These are phyloP conservation scores for Molossus molossus DNA, from an alignment of 2,797 vertebrate species.

Conservation along the genomic window DNA sequence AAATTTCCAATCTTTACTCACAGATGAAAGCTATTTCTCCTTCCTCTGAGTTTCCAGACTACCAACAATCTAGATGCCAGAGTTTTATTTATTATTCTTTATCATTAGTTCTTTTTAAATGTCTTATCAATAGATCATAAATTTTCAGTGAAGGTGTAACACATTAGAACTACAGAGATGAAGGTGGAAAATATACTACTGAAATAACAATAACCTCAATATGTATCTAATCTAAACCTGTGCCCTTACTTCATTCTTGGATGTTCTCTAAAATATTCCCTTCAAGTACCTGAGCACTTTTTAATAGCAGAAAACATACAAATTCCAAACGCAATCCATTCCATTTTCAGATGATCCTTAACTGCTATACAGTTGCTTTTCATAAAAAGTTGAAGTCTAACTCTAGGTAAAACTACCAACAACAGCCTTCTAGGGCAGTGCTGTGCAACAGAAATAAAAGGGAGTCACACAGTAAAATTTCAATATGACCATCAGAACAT, in stretches of 20 bases:
- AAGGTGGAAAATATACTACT: background rate
- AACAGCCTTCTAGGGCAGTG: background rate
- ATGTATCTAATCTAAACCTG: slow-evolving; percentile 22
- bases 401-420: background rate
- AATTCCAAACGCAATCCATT: slow-evolving; percentile 38
- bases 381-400: slow-evolving; percentile 11
- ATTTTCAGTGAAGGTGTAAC: slow-evolving; percentile 38
- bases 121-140: background rate
- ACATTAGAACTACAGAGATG: slow-evolving; percentile 22
- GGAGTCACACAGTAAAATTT: background rate
- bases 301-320: slow-evolving; percentile 41
- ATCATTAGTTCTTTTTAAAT: slow-evolving; percentile 60
- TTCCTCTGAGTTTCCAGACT: background rate
- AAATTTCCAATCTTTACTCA: slow-evolving; percentile 18
- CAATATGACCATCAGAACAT: slow-evolving; percentile 40
- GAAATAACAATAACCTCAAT: slow-evolving; percentile 53
- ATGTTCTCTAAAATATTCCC: slow-evolving; percentile 28
- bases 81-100: slow-evolving; percentile 32
- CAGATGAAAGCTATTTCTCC: slow-evolving; percentile 27
- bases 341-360: slow-evolving; percentile 11
- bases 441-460: slow-evolving; percentile 21
- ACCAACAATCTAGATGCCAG: background rate
- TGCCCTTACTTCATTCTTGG: background rate
- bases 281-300: background rate
- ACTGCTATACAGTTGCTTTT: slow-evolving; percentile 9